Conservation (phyloP, 2,888 invertebrate genomes). For the Notodonta ziczac region DNA sequence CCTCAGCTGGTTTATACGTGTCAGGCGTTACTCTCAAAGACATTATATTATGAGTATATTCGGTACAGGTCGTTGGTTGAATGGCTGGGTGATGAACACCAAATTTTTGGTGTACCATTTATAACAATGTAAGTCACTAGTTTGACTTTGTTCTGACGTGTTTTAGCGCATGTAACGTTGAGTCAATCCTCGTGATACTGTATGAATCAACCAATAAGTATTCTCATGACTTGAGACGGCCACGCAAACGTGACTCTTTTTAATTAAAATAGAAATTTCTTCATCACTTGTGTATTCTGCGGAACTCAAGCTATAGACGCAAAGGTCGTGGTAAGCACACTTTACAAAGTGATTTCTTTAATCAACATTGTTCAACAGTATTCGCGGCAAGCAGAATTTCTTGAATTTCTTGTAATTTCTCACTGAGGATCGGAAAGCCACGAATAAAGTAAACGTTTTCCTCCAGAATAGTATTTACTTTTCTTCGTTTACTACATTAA, state of each 20-base stretch:
- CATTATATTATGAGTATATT: no score
- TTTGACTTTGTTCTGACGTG: background rate
- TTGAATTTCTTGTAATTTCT: background rate
- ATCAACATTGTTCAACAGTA: background rate
- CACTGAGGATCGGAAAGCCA: background rate
- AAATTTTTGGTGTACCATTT: background rate
- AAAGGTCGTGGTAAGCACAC: background rate
- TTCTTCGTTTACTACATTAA: no score
- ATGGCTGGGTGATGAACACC: background rate
- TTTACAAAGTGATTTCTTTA: no score
- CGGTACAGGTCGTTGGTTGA: no score
- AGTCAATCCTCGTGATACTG: background rate
- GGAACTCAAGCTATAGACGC: background rate
- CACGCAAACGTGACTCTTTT: constrained; percentile 1
- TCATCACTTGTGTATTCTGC: background rate
- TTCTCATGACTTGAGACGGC: background rate
- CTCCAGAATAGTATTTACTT: no score
- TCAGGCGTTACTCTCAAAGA: no score
- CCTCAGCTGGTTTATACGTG: background rate
- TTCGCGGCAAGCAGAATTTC: background rate
- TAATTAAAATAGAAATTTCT: background rate
- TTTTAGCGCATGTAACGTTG: background rate
- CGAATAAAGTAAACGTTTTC: background rate
- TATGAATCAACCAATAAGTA: background rate
- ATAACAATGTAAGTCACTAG: background rate